Evolutionary conservation across 2,797 vertebrate genomes (phyloP), one percentile per base, ranked within the genome.

Genomic region (Karalla daura): DNA sequence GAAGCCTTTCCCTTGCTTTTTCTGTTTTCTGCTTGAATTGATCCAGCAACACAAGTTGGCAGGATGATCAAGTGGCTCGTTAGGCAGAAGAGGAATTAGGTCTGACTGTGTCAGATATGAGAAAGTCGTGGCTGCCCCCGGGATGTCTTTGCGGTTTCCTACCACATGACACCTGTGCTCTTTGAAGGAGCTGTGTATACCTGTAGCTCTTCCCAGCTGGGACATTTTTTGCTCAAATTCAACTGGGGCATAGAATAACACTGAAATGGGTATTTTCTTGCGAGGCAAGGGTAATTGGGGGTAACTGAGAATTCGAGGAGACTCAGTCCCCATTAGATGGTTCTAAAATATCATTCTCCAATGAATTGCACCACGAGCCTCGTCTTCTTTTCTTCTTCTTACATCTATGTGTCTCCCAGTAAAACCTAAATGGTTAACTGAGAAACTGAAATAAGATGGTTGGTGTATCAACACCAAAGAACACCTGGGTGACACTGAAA

Each of bases 31-130:
- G 39, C 47, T 74, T 45, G 35, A 83, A 90, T 90, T 90, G 89
- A 93, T 92, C 83, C 56, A 79, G 74, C 51, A 33, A 68, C 68
- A 54, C 71, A 46, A 76, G 80, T 66, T 80, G 82, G 85, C 91
- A 85, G 73, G 66, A 89, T 91, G 90, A 93, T 91, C 88, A 90
- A 92, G 84, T 86, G 90, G 88, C 88, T 92, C 82, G 83, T 92
- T 92, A 92, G 47, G 75, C 75, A 80, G 65, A 68, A 70, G 81
- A 89, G 70, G 84, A 87, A 88, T 89, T 89, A 85, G 80, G 83
- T 79, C 53, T 72, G 81, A 78, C 60, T 63, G 74, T 67, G 80
- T 88, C 81, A 83, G 83, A 84, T 45, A 80, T 67, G 59, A 76
- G 72, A 80, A 79, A 87, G 80, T 80, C 21, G 5, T 6, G 32